phyloP scores from a whole-genome alignment of 2,113 vertebrate genomes.

The Beaufortia kweichowensis region DNA sequence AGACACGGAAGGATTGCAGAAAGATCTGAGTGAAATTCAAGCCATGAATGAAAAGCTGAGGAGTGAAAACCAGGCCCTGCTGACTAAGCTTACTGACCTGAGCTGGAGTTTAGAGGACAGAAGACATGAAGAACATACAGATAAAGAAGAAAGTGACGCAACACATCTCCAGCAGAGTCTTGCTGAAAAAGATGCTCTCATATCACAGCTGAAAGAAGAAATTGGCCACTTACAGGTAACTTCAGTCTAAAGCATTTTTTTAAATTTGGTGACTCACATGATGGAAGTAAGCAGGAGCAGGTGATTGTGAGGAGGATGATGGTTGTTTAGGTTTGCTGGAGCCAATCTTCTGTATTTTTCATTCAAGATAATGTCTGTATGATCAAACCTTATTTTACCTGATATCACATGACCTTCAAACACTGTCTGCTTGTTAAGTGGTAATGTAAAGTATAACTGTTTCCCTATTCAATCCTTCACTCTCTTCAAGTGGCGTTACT shows the following conservation, averaged over 20 bases:
- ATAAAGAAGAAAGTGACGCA: conserved; percentile 57
- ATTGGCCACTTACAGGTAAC: conserved; percentile 81
- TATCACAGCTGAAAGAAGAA: conserved; percentile 78
- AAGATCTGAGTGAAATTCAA: conserved; percentile 81
- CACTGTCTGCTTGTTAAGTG: too few species aligned
- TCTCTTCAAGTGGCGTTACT: too few species aligned
- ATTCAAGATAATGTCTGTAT: too few species aligned
- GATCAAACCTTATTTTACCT: too few species aligned
- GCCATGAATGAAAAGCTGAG: conserved; percentile 74
- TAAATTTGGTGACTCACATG: too few species aligned
- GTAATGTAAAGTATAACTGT: too few species aligned
- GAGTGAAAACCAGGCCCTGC: conserved; percentile 80
- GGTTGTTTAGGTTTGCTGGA: too few species aligned
- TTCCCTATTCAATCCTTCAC: too few species aligned
- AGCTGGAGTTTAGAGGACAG: conserved; percentile 66
- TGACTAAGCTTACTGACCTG: conserved; percentile 67
- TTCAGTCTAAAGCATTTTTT: neutral
- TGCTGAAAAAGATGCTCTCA: conserved; percentile 80
- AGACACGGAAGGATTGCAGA: conserved; percentile 78
- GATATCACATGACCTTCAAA: too few species aligned
- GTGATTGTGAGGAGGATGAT: too few species aligned
- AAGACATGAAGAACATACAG: conserved; percentile 64
- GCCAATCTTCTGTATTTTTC: too few species aligned
- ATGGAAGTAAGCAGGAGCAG: too few species aligned
- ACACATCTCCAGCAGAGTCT: conserved; percentile 69